Evolutionary conservation across 2,888 invertebrate genomes (phyloP), one percentile per base, ranked within the genome.

Genomic region (Biston stratarius): DNA sequence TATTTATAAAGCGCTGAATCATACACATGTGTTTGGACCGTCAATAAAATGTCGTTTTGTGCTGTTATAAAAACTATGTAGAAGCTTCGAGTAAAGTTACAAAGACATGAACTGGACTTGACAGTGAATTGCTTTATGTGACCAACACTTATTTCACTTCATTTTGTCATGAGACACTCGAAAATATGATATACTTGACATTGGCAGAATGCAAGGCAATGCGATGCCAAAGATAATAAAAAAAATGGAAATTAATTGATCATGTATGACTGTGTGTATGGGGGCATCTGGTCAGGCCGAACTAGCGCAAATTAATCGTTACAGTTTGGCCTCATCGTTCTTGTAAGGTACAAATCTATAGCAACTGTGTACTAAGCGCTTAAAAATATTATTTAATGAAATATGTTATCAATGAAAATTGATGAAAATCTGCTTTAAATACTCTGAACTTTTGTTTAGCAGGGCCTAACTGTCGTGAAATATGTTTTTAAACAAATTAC

Each of bases 381-480:
- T 14, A 53, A 53, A 14, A 53, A 53, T 24, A 24, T 53, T 55
- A 55, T 33, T 24, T 33, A 55, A 15, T 48, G 55, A 44, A 49
- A 45, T 15, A 45, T 42, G 65, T 69, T 73, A 78, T 80, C 76
- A 77, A 75, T 75, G 71, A 70, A 74, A 51, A 70, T 61, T 58
- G 48, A 58, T 53, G 33, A 52, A 61, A 66, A 59, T 59, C 52
- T 77, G 74, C 76, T 67, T 62, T 33, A 47, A 62, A 62, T 67
- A 67, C 62, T 75, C 68, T 76, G 75, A 12, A 75, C 71, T 71
- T 74, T 76, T 79, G 74, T 77, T 74, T 72, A 66, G 79, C 79
- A 85, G 87, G 86, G 87, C 89, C 88, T 90, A 88, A 88, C 84
- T 85, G 87, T 87, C 86, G 83, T 81, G 80, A 67, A 66, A 61